A percentile compares a stretch with the other conserved stretches of the same genome.
Conservation (phyloP, 2,113 vertebrate genomes). For the Prionailurus bengalensis region DNA sequence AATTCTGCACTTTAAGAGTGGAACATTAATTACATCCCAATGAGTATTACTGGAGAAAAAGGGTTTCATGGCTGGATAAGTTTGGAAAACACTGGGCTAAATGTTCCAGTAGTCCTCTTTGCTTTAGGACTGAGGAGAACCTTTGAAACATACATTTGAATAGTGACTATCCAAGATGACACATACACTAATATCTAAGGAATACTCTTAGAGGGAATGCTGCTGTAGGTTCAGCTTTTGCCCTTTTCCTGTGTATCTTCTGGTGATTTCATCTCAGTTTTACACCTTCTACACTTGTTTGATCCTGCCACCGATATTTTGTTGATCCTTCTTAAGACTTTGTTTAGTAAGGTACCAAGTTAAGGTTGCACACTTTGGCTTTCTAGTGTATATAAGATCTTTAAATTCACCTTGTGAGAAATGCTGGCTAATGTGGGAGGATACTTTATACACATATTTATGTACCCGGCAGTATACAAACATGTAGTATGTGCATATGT, state of each 20-base stretch:
- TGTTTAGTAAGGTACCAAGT: not conserved
- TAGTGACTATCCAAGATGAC: not conserved
- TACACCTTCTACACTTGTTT: not conserved
- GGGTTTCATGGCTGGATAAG: not conserved
- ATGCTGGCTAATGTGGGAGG: not conserved
- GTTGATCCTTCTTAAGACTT: not conserved
- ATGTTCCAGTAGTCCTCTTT: not conserved
- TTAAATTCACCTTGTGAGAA: not conserved
- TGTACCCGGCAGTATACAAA: not conserved
- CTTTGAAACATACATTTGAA: not conserved
- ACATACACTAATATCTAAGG: not conserved
- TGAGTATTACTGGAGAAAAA: not conserved
- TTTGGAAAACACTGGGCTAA: not conserved
- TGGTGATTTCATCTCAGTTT: not conserved
- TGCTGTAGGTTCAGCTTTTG: not conserved
- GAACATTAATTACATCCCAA: not conserved
- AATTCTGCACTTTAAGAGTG: not conserved
- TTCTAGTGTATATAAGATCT: not conserved
- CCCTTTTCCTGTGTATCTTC: not conserved
- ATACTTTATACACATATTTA: not conserved
- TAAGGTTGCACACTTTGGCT: not conserved
- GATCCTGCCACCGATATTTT: not conserved
- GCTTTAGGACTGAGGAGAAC: not conserved
- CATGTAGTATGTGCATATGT: not conserved
- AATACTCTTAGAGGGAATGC: not conserved